Percentiles rank a stretch among this genome's conserved stretches.
These are phyloP conservation scores for Oscheius sp. DNA, from an alignment of 2,888 invertebrate species.

Conservation along the genomic window DNA sequence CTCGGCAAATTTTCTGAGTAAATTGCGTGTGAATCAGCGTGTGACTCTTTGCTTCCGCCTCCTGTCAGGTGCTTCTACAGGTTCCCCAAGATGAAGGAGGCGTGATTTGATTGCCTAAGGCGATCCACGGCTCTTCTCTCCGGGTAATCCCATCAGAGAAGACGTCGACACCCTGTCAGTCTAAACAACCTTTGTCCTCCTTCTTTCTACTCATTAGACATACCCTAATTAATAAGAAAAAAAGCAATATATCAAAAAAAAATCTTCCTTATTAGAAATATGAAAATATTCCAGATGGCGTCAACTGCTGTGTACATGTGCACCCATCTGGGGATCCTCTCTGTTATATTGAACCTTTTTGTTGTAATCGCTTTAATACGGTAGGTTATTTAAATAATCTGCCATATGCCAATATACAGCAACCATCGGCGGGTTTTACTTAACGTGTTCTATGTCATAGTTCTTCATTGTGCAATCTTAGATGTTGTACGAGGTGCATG, in stretches of 20 bases:
- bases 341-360: conserved; percentile 69
- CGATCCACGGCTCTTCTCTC: conserved; percentile 30
- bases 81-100: conserved; percentile 24
- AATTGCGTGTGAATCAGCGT: no score
- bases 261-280: background rate
- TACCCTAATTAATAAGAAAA: background rate
- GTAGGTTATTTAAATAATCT: background rate
- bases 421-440: conserved; percentile 62
- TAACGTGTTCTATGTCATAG: conserved; percentile 72
- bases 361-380: conserved; percentile 64
- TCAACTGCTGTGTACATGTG: conserved; percentile 64
- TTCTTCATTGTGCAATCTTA: conserved; percentile 71
- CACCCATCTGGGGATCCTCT: conserved; percentile 66
- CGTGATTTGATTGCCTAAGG: conserved; percentile 37
- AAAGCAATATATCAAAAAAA: background rate
- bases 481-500: conserved; percentile 69
- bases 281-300: conserved; percentile 61
- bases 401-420: conserved; percentile 22
- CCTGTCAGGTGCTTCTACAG: conserved; percentile 15
- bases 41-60: no score
- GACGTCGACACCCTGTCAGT: conserved; percentile 34
- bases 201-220: conserved; percentile 9
- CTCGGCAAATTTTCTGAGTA: no score
- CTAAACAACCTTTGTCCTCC: conserved; percentile 34
- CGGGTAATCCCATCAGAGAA: conserved; percentile 34